phyloP scores from a whole-genome alignment of 2,113 vertebrate genomes.

The Odobenus rosmarus region DNA sequence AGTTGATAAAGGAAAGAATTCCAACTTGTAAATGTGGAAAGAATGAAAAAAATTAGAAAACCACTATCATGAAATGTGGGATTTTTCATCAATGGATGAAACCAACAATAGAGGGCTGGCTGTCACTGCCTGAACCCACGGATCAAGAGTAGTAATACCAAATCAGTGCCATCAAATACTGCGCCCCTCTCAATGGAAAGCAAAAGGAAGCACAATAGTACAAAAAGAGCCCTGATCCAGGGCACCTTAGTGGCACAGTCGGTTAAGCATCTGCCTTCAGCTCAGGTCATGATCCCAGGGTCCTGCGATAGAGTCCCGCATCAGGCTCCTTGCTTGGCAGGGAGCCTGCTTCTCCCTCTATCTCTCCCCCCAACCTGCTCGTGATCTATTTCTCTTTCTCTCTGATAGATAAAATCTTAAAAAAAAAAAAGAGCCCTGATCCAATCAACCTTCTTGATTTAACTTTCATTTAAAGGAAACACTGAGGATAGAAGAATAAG shows the following conservation, averaged over 20 bases:
- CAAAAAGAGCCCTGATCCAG: background rate
- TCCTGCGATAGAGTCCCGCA: too few species aligned
- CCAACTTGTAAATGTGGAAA: background rate
- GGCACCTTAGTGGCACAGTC: background rate
- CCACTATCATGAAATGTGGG: background rate
- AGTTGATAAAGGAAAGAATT: background rate
- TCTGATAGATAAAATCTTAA: too few species aligned
- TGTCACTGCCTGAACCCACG: background rate
- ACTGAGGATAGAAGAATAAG: background rate
- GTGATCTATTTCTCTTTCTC: too few species aligned
- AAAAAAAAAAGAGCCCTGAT: background rate
- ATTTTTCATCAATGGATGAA: background rate
- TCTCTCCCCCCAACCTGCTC: too few species aligned
- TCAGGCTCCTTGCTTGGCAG: too few species aligned
- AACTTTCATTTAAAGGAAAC: background rate
- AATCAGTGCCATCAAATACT: background rate
- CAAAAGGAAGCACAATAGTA: background rate
- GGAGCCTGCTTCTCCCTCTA: too few species aligned
- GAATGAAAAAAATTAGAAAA: background rate
- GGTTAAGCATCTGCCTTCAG: background rate
- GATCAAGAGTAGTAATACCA: background rate
- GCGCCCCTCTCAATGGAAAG: background rate
- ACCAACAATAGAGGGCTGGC: background rate
- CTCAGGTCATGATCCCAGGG: background rate
- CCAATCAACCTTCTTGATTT: background rate